Percentiles rank a stretch among this genome's conserved stretches.
These are phyloP conservation scores for Chaunax sp. DNA, from an alignment of 2,797 vertebrate species.

Conservation along the genomic window DNA sequence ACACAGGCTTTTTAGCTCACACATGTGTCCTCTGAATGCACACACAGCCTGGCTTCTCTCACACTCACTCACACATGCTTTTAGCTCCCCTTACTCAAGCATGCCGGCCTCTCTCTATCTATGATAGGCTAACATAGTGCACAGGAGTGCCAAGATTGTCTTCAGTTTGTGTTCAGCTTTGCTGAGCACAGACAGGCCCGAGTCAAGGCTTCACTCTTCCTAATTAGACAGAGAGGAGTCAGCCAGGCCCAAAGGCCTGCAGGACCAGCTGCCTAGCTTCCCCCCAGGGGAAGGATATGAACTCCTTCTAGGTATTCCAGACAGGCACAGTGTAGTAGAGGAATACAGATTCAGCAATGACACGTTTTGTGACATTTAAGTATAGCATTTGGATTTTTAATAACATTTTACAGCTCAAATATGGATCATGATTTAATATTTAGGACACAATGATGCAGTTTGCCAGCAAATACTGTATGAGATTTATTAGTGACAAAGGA, in stretches of 20 bases:
- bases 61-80: constrained; percentile 48
- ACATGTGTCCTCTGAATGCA: constrained; percentile 51
- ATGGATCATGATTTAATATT: constrained; percentile 18
- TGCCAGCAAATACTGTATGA: constrained; percentile 5
- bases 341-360: constrained; percentile 45
- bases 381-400: constrained; percentile 15
- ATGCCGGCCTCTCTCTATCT: constrained; percentile 40
- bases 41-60: constrained; percentile 45
- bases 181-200: constrained; percentile 75
- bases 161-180: constrained; percentile 76
- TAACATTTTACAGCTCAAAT: constrained; percentile 19
- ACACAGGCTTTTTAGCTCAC: constrained; percentile 55
- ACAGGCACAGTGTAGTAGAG: constrained; percentile 44
- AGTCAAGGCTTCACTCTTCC: constrained; percentile 79
- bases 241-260: constrained; percentile 79
- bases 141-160: constrained; percentile 62
- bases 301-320: constrained; percentile 54
- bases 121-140: constrained; percentile 46
- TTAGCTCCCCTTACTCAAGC: constrained; percentile 47
- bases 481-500: constrained; percentile 2
- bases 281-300: constrained; percentile 54
- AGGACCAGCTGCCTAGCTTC: constrained; percentile 74
- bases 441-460: constrained; percentile 5
- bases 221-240: constrained; percentile 84
- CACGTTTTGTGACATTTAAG: constrained; percentile 31